These are phyloP conservation scores for Austrolebias charrua DNA, from an alignment of 2,797 vertebrate genomes.

Conservation along the genomic window DNA sequence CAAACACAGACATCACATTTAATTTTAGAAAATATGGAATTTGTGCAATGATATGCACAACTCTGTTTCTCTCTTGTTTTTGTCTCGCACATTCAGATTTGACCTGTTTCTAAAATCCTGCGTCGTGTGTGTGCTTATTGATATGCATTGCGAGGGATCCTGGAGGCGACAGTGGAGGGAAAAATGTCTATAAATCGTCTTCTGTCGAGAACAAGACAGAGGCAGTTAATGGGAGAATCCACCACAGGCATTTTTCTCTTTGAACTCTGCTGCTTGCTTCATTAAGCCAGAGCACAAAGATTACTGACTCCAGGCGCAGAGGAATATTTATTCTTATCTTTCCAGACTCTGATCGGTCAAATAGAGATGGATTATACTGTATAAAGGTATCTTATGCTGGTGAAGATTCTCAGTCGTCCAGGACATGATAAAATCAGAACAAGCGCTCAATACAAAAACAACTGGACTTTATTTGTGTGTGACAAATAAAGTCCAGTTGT, in stretches of 20 bases:
- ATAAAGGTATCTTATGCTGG: neutral
- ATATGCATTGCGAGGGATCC: constrained; percentile 51
- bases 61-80: neutral
- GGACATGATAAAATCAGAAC: too few relatives aligned
- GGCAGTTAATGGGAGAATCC: constrained; percentile 45
- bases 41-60: neutral
- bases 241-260: constrained; percentile 64
- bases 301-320: constrained; percentile 16
- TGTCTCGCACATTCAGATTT: constrained; percentile 18
- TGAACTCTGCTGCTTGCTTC: constrained; percentile 57
- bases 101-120: constrained; percentile 17
- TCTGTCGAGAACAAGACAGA: constrained; percentile 31
- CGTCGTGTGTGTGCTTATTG: constrained; percentile 20
- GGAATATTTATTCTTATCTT: constrained; percentile 30
- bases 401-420: too few relatives aligned
- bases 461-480: too few relatives aligned
- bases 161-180: constrained; percentile 21
- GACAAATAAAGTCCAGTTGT: too few relatives aligned
- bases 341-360: constrained; percentile 12
- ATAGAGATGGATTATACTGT: neutral
- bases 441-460: too few relatives aligned
- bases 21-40: constrained; percentile 17
- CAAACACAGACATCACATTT: constrained; percentile 36
- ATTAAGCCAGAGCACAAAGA: constrained; percentile 29
- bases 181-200: constrained; percentile 58